Conservation (phyloP, 2,113 vertebrate species). For the Gobius niger region DNA sequence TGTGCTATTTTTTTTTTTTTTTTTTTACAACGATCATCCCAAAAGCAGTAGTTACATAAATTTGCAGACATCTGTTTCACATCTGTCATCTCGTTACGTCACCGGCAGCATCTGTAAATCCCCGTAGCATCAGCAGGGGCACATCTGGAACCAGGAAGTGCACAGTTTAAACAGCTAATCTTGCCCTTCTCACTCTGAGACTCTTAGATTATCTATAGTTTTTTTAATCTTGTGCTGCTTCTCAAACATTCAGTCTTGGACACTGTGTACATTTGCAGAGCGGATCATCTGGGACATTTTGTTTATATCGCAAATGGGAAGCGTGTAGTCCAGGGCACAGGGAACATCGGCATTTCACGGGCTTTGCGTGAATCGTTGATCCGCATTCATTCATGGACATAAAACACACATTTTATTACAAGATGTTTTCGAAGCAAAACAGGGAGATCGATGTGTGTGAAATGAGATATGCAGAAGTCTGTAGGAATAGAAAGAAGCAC, state of each 20-base stretch:
- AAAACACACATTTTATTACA: too few species aligned
- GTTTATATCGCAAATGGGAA: not conserved
- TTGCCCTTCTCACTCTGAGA: not conserved
- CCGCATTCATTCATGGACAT: too few species aligned
- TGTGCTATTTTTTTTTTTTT: too few species aligned
- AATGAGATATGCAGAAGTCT: too few species aligned
- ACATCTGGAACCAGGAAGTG: not conserved
- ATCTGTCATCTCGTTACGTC: conserved; percentile 35
- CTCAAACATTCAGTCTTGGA: not conserved
- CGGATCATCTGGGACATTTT: not conserved
- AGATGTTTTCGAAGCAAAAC: too few species aligned
- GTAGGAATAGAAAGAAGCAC: too few species aligned
- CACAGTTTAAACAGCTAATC: not conserved
- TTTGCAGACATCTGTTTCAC: not conserved
- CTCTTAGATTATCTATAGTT: not conserved
- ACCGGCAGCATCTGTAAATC: conserved; percentile 33
- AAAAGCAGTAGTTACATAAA: not conserved
- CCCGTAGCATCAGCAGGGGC: conserved; percentile 5
- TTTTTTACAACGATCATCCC: not conserved
- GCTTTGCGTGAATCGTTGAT: too few species aligned
- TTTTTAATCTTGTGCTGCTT: not conserved
- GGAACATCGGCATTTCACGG: not conserved
- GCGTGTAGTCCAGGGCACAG: not conserved
- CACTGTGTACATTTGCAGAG: not conserved
- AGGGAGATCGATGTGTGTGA: too few species aligned